Conservation (phyloP, 2,113 vertebrate species). For the Numenius arquata region DNA sequence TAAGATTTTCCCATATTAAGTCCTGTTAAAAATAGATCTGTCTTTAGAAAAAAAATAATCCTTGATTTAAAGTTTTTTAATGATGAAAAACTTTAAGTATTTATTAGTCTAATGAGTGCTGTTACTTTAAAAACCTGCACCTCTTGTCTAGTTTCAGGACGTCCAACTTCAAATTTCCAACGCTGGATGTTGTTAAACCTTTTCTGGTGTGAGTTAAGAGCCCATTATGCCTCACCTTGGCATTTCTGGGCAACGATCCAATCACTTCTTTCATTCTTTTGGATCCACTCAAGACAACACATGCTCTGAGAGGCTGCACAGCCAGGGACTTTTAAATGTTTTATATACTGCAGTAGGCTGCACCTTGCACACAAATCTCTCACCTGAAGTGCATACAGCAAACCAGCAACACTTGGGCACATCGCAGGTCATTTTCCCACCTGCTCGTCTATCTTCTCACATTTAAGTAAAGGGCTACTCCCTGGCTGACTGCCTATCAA, state of each 20-base stretch:
- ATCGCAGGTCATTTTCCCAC: neutral
- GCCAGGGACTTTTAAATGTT: neutral
- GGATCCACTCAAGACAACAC: neutral
- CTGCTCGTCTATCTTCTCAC: neutral
- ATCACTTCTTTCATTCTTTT: neutral
- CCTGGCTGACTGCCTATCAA: neutral
- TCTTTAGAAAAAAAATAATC: neutral
- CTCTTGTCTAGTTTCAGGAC: neutral
- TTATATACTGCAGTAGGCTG: neutral
- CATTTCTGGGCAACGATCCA: neutral
- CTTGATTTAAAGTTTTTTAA: neutral
- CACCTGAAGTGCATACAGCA: neutral
- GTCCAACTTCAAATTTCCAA: neutral
- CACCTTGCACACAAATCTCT: neutral
- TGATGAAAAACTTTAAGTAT: neutral
- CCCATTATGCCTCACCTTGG: neutral
- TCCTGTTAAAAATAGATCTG: neutral
- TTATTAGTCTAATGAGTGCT: accelerated
- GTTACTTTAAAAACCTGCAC: neutral
- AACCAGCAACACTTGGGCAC: neutral
- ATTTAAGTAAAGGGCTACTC: accelerated
- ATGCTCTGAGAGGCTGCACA: accelerated
- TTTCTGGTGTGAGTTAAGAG: neutral
- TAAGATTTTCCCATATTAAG: neutral
- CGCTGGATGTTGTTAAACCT: neutral